phyloP scores from a whole-genome alignment of 1,140 invertebrate species.

The Bombus sibiricus region DNA sequence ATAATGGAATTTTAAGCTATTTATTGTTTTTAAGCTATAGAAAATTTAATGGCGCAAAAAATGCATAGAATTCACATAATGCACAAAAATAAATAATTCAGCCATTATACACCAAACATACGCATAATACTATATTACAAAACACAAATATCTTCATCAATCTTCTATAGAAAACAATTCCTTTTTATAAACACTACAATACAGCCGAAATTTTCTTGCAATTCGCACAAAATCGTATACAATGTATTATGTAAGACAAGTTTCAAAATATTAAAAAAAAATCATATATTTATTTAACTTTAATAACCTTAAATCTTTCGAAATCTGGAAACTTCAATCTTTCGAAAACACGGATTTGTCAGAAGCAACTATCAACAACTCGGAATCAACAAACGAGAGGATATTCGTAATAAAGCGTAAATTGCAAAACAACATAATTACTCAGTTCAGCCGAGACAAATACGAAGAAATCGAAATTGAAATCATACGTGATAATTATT shows the following conservation, averaged over 20 bases:
- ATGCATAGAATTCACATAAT: too few relatives aligned
- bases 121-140: too few relatives aligned
- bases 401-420: neutral
- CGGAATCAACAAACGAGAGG: neutral
- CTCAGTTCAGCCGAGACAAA: neutral
- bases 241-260: too few relatives aligned
- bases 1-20: too few relatives aligned
- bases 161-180: neutral
- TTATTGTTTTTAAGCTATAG: too few relatives aligned
- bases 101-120: too few relatives aligned
- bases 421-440: neutral
- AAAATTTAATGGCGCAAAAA: too few relatives aligned
- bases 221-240: neutral
- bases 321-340: neutral
- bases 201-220: neutral
- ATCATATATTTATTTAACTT: too few relatives aligned
- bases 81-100: too few relatives aligned
- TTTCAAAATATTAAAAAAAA: too few relatives aligned
- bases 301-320: neutral
- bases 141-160: neutral
- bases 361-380: neutral
- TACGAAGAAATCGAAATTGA: neutral
- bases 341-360: neutral
- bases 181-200: neutral
- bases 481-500: neutral